Percentiles rank a stretch among this genome's conserved stretches.
Conservation (phyloP, 2,797 vertebrate genomes). For the Cryptoblepharus egeriae region DNA sequence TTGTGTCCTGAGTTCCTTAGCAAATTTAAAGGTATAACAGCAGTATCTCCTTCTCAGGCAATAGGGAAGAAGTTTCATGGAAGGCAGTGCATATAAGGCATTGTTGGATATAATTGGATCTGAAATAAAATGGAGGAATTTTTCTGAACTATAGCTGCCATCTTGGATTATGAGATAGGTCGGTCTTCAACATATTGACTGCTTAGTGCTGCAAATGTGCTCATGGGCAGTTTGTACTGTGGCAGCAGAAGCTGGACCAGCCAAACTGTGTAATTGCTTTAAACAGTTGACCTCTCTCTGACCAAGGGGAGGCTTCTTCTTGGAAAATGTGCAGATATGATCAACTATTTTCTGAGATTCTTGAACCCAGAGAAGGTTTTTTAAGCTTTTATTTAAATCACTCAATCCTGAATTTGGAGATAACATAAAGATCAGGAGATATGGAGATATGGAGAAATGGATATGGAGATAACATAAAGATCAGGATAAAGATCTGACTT, state of each 20-base stretch:
- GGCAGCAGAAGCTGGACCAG: too few species aligned
- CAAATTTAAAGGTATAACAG: neutral
- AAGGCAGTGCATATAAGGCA: neutral
- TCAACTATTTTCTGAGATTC: neutral
- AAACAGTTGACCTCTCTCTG: neutral
- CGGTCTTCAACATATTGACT: neutral
- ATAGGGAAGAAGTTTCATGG: neutral
- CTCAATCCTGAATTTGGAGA: neutral
- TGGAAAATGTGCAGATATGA: neutral
- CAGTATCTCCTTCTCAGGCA: neutral
- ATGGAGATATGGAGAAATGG: too few species aligned
- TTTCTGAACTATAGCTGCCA: neutral
- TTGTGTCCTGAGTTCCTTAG: neutral
- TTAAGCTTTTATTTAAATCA: neutral
- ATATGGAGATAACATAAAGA: too few species aligned
- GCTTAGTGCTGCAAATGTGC: neutral
- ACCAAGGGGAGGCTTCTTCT: neutral
- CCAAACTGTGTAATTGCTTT: neutral
- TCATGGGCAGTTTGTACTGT: neutral
- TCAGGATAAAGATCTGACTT: neutral
- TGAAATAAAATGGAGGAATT: neutral
- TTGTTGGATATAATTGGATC: neutral
- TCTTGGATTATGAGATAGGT: neutral
- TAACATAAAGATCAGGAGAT: too few species aligned
- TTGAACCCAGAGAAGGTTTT: neutral